phyloP scores from a whole-genome alignment of 2,888 invertebrate species.

The Cinara cedri region DNA sequence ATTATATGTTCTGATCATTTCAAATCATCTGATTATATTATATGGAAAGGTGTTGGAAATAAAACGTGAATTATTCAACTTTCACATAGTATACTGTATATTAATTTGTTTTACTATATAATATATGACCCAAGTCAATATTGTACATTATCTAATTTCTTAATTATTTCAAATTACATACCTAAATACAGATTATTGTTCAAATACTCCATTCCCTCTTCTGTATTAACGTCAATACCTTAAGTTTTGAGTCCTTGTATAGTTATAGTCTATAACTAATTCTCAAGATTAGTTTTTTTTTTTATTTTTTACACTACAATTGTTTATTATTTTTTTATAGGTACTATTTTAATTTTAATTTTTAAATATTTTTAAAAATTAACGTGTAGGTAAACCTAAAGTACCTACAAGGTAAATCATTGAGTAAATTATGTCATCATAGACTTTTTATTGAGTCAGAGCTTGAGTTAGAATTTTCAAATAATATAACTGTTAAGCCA shows the following conservation, averaged over 20 bases:
- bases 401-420: neutral
- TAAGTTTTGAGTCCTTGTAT: neutral
- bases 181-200: neutral
- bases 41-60: neutral
- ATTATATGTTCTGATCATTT: neutral
- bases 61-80: too few species aligned
- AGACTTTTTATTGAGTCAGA: neutral
- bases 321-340: neutral
- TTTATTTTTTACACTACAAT: neutral
- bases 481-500: conserved; percentile 7
- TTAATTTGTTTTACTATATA: too few species aligned
- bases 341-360: neutral
- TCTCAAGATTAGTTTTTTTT: neutral
- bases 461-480: neutral
- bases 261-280: neutral
- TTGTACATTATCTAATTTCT: too few species aligned
- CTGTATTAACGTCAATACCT: neutral
- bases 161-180: neutral
- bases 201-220: neutral
- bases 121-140: too few species aligned
- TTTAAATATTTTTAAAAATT: neutral
- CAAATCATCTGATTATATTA: neutral
- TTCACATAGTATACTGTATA: too few species aligned
- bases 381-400: neutral
- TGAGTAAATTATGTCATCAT: neutral